Percentiles rank a stretch among this genome's conserved stretches.
Evolutionary conservation across 2,888 invertebrate genomes (phyloP).

Genomic region (Lamellibrachia columna): DNA sequence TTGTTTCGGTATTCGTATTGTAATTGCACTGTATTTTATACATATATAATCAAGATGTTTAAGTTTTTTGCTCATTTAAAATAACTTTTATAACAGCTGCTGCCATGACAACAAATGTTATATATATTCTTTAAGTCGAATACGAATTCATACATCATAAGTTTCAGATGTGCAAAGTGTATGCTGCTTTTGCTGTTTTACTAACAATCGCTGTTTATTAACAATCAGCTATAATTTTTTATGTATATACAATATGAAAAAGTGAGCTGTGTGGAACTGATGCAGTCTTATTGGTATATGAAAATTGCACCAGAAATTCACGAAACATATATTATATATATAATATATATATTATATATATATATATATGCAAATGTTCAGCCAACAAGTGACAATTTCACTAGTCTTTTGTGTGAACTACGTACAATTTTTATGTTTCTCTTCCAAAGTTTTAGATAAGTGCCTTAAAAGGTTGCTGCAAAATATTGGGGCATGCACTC

Average conservation of each 20-base stretch:
- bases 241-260: not conserved
- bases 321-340: not conserved
- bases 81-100: not conserved
- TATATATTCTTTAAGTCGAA: not conserved
- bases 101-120: not conserved
- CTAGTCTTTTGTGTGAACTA: not conserved
- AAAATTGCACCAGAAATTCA: not conserved
- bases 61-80: not conserved
- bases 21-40: not conserved
- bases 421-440: not conserved
- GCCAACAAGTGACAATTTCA: not conserved
- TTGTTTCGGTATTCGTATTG: not conserved
- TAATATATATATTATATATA: not conserved
- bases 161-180: not conserved
- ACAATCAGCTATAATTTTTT: not conserved
- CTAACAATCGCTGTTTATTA: not conserved
- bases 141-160: not conserved
- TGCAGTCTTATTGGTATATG: not conserved
- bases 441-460: not conserved
- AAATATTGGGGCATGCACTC: not conserved
- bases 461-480: conserved; percentile 1
- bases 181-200: not conserved
- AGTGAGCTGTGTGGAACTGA: not conserved
- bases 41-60: not conserved
- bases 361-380: not conserved